Base-by-base conservation (phyloP, 2,888 invertebrate species). In the Automeris io region DNA sequence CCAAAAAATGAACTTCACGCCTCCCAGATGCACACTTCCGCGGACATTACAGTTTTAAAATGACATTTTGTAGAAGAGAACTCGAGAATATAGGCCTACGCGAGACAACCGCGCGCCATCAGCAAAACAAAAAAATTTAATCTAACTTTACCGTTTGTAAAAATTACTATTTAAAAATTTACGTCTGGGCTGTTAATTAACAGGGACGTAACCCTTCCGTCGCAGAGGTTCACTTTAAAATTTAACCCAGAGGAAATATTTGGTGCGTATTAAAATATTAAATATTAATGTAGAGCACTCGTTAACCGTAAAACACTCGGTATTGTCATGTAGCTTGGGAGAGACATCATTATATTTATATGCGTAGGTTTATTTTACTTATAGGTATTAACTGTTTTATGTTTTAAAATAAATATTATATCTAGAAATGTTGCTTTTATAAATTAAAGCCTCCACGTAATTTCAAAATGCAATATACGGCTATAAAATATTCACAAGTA, bases 81-180 rank as follows among this genome's bases (percentile, higher is more conserved):
- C 42, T 54, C 60, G 52, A 54, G 56, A 58, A 76, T 75, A 75
- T 86, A 83, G 86, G 87, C 86, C 87, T 87, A 87, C 69, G 49
- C 68, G 70, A 63, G 46, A 58, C 52, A 70, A 50, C 69, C 49
- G 54, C 60, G 61, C 62, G 63, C 64, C 46, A 51, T 51, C n/a
- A 60, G 58, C 69, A 63, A 66, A 70, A 74, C 70, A 76, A 75
- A 76, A 75, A 68, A 77, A 80, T 86, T 86, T 85, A 87, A 86
- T 87, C 82, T 78, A 87, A 86, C 85, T 87, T 86, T 80, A 75
- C 75, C 85, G 80, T 86, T 85, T 82, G 85, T 82, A 87, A 87
- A 87, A 87, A 87, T 86, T 82, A 86, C 81, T 82, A 77, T 80
- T 86, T 85, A 83, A 86, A 86, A 72, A 86, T 86, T 82, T 71